Evolutionary conservation across 2,113 vertebrate species (phyloP), one percentile per base, ranked within the genome.

Genomic region (Puntigrus tetrazona): DNA sequence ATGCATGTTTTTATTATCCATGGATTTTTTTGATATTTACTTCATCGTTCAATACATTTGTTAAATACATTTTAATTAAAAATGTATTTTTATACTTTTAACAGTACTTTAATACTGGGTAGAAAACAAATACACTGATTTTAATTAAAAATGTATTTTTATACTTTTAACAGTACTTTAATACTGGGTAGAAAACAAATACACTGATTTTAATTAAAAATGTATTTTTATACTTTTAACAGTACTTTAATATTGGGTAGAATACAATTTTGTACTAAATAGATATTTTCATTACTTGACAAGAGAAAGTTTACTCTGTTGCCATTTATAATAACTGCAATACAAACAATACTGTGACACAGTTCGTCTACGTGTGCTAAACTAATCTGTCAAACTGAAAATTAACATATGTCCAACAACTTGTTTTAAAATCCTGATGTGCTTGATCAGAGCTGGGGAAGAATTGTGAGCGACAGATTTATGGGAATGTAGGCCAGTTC

Each of bases 241-340:
- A 29, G 25, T 63, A 3, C 59, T 63, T 13, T 29, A 29, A 29
- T 27, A 63, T 63, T 63, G 11, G 59, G 13, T 63, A 63, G 25
- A 63, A 63, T 5, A 29, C 59, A 29, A 27, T 29, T 63, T 63
- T 29, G 27, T 63, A 16, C 10, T 27, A 29, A 61, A 11, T 29
- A 61, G 27, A 61, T 27, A 61, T 29, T 6, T 27, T 61, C 59
- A n/a, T 13, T 34, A 10, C 31, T 36, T 10, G 18, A 22, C 63
- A 36, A 36, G 65, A 36, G 7, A 69, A 67, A 9, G 29, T 4
- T 1, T 22, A 29, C 14, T 65, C 7, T 55, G 29, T 65, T 31
- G 61, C 6, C 82, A 70, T 70, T 85, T 85, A 87, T 8, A 84
- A 84, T 81, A 86, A 89, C 83, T 43, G n/a, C 11, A 25, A 43